phyloP scores from a whole-genome alignment of 2,797 vertebrate species.

The Oreochromis grahami region DNA sequence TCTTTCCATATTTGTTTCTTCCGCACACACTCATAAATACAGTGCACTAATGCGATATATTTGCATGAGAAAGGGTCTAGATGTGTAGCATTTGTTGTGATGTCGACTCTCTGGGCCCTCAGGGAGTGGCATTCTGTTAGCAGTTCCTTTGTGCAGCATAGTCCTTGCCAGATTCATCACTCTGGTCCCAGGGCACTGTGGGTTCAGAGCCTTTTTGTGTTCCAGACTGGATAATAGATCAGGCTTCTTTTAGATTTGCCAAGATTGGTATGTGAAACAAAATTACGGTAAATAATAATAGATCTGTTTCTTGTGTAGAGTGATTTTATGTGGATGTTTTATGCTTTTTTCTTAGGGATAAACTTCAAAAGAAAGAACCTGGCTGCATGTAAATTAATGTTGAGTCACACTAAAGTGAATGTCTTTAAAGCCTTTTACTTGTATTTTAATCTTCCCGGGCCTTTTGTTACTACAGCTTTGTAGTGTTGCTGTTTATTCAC shows the following conservation, averaged over 20 bases:
- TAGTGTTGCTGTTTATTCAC: background rate
- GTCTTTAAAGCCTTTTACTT: background rate
- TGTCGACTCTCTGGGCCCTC: slow-evolving; percentile 12
- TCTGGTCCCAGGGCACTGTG: slow-evolving; percentile 8
- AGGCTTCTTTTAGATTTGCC: no score
- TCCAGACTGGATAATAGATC: slow-evolving; percentile 1
- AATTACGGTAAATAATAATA: background rate
- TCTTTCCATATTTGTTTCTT: background rate
- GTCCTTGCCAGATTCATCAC: slow-evolving; percentile 10
- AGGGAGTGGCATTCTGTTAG: slow-evolving; percentile 37
- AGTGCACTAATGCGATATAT: background rate
- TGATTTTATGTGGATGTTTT: background rate
- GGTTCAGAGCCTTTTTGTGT: slow-evolving; percentile 25
- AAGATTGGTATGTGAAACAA: background rate
- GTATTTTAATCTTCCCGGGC: background rate
- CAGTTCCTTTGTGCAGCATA: slow-evolving; percentile 28
- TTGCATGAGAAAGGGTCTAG: slow-evolving; percentile 27
- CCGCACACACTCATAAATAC: background rate
- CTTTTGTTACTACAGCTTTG: background rate
- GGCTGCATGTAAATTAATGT: background rate
- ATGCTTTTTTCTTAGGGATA: background rate
- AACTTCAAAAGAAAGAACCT: background rate
- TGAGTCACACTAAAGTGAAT: background rate
- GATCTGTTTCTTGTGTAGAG: background rate
- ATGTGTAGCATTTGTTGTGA: slow-evolving; percentile 13